Percentiles rank a stretch among this genome's conserved stretches.
These are phyloP conservation scores for Morphnarchus princeps DNA, from an alignment of 2,113 vertebrate species.

Conservation along the genomic window DNA sequence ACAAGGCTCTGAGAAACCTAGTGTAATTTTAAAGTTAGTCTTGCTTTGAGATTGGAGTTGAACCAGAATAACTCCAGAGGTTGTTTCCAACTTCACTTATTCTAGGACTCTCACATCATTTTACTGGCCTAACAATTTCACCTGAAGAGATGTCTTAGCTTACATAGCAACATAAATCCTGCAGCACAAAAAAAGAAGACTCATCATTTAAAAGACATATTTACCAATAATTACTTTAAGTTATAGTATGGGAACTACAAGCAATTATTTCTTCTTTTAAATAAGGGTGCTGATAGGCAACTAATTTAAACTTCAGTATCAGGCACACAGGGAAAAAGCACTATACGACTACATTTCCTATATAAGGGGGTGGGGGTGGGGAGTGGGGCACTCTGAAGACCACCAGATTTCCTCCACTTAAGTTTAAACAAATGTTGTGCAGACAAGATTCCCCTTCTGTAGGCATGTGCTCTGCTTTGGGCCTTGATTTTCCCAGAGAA, in stretches of 20 bases:
- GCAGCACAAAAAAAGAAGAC: not conserved
- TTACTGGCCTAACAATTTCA: not conserved
- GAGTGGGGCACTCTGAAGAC: accelerated
- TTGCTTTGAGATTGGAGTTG: not conserved
- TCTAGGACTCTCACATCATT: not conserved
- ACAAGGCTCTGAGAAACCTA: not conserved
- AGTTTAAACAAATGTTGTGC: not conserved
- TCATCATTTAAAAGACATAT: not conserved
- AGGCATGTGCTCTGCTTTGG: not conserved
- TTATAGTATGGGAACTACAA: not conserved
- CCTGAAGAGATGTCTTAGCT: not conserved
- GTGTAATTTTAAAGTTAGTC: not conserved
- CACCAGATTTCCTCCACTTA: not conserved
- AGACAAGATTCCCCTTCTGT: not conserved
- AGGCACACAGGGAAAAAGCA: not conserved
- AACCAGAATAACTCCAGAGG: not conserved
- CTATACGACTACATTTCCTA: not conserved
- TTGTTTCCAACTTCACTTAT: not conserved
- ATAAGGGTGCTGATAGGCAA: not conserved
- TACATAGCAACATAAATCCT: not conserved
- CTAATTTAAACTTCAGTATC: not conserved
- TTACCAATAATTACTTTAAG: not conserved
- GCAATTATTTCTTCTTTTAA: not conserved
- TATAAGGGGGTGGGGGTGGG: accelerated
- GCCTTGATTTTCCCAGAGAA: not conserved